Conservation (phyloP, 1,140 invertebrate genomes). For the Callitettix versicolor region DNA sequence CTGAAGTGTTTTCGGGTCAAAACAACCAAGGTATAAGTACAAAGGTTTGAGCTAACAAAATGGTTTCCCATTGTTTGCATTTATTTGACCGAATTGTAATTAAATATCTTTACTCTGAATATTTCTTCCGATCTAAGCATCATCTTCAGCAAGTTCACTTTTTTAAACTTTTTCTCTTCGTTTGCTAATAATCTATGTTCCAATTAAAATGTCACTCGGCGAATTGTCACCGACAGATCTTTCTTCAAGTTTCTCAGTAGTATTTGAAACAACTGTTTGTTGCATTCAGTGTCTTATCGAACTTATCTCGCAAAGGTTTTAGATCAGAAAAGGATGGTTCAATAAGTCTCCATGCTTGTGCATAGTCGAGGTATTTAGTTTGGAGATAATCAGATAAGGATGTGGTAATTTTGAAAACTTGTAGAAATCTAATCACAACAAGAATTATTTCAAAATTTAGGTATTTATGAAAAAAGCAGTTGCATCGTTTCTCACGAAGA, state of each 20-base stretch:
- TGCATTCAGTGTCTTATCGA: background rate
- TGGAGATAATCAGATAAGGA: background rate
- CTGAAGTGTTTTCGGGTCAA: background rate
- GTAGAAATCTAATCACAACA: background rate
- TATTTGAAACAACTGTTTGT: background rate
- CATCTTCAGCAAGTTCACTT: background rate
- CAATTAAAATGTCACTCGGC: background rate
- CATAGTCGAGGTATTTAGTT: background rate
- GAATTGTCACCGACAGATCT: background rate
- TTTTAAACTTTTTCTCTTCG: background rate
- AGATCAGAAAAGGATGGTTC: background rate
- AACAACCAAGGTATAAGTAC: background rate
- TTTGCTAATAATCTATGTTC: background rate
- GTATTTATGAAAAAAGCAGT: background rate
- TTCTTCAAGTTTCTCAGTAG: background rate
- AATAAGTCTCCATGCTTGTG: background rate
- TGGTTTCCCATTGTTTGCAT: background rate
- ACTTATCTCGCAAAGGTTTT: background rate
- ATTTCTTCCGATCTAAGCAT: background rate
- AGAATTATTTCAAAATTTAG: background rate
- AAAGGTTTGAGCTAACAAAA: background rate
- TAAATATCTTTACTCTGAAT: background rate
- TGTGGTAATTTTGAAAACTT: background rate
- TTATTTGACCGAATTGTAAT: background rate
- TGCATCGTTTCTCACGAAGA: background rate